Conservation (phyloP, 2,113 vertebrate genomes). For the Dolichallabes microphthalmus region DNA sequence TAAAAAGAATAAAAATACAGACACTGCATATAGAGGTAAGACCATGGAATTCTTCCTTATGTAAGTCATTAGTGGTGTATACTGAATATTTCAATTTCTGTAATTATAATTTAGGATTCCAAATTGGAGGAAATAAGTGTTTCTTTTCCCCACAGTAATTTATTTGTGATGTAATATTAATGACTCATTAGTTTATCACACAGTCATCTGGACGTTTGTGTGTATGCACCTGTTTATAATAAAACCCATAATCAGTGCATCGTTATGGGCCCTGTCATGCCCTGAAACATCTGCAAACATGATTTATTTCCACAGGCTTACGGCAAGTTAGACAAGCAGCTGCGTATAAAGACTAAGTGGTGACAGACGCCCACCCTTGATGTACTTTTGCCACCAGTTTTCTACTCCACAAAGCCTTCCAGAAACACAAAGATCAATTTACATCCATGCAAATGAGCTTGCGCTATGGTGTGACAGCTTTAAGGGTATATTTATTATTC, state of each 20-base stretch:
- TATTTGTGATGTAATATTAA: not conserved
- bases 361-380: slow-evolving; percentile 21
- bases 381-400: slow-evolving; percentile 24
- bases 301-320: slow-evolving; percentile 35
- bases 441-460: not conserved
- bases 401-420: slow-evolving; percentile 16
- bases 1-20: not conserved
- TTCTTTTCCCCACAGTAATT: not conserved
- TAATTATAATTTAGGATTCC: not conserved
- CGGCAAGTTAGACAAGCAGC: slow-evolving; percentile 14
- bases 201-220: slow-evolving; percentile 18
- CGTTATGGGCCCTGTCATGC: slow-evolving; percentile 9
- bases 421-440: slow-evolving; percentile 16
- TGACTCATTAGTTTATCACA: not conserved
- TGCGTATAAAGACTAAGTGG: slow-evolving; percentile 7
- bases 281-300: slow-evolving; percentile 30
- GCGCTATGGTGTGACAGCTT: slow-evolving; percentile 7
- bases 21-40: not conserved
- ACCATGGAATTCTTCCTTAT: not conserved
- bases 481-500: slow-evolving; percentile 2
- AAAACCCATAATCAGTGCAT: slow-evolving; percentile 10
- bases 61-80: not conserved
- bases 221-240: slow-evolving; percentile 2
- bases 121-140: not conserved
- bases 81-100: not conserved